Evolutionary conservation across 2,888 invertebrate genomes (phyloP).

Genomic region (Amorpha juglandis): DNA sequence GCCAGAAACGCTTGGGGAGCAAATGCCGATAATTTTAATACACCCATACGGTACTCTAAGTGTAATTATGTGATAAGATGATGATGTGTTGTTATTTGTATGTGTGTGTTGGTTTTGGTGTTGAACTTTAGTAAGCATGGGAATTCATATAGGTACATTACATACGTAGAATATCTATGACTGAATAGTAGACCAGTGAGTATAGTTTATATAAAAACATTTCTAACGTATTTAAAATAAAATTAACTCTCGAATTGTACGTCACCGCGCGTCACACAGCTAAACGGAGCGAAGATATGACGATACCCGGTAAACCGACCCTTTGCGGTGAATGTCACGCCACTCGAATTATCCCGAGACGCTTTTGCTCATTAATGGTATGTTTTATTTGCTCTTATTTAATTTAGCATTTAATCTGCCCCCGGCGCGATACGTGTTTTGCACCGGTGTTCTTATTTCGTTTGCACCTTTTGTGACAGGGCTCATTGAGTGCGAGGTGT

Average conservation of each 20-base stretch:
- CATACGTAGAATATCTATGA: not conserved
- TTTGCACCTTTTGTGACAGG: conserved; percentile 82
- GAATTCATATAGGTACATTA: conserved; percentile 14
- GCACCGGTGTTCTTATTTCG: conserved; percentile 68
- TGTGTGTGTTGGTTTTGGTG: conserved; percentile 43
- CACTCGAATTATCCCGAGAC: conserved; percentile 71
- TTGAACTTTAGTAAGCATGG: conserved; percentile 39
- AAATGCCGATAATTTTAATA: conserved; percentile 71
- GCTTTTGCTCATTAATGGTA: conserved; percentile 76
- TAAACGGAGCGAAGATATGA: conserved; percentile 43
- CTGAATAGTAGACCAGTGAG: not conserved
- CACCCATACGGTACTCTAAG: conserved; percentile 57
- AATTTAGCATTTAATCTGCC: conserved; percentile 84
- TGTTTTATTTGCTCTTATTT: conserved; percentile 83
- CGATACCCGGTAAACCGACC: conserved; percentile 47
- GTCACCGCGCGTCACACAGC: conserved; percentile 37
- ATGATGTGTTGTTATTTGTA: conserved; percentile 53
- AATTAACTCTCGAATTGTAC: not conserved
- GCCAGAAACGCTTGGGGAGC: conserved; percentile 65
- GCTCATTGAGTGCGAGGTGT: conserved; percentile 83
- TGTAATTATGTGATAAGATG: conserved; percentile 70
- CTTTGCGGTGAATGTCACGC: conserved; percentile 71
- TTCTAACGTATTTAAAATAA: not conserved
- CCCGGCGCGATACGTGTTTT: conserved; percentile 72
- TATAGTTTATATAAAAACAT: not conserved